phyloP scores from a whole-genome alignment of 1,140 invertebrate genomes.

The Prorops nasuta region DNA sequence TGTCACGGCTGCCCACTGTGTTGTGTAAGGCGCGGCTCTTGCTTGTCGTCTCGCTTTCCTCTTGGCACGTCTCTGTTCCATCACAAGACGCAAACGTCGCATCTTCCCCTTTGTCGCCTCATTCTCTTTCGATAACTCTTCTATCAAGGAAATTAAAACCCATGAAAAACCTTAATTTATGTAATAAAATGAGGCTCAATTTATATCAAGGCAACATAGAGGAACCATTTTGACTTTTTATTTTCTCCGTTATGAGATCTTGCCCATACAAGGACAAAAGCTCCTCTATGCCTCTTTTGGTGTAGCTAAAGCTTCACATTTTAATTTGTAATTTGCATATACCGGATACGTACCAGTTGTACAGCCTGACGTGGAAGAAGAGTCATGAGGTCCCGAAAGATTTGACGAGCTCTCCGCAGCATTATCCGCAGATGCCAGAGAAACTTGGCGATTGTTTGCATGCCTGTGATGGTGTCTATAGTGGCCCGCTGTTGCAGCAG shows the following conservation, averaged over 20 bases:
- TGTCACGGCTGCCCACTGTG: constrained; percentile 53
- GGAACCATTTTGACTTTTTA: too few relatives aligned
- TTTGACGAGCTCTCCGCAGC: constrained; percentile 25
- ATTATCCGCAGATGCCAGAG: constrained; percentile 17
- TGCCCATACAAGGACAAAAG: too few relatives aligned
- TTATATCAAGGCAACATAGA: background rate
- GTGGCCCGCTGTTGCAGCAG: constrained; percentile 55
- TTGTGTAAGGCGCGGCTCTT: constrained; percentile 70
- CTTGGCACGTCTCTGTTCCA: constrained; percentile 82
- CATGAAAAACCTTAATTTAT: too few relatives aligned
- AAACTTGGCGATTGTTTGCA: constrained; percentile 36
- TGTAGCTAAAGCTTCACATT: too few relatives aligned
- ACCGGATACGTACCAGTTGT: constrained; percentile 21
- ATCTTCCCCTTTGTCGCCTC: constrained; percentile 81
- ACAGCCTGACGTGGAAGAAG: constrained; percentile 25
- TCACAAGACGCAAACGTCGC: constrained; percentile 79
- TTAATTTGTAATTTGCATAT: background rate
- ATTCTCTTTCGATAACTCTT: constrained; percentile 66
- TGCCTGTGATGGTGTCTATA: constrained; percentile 50
- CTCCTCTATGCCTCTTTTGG: too few relatives aligned
- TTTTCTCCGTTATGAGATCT: too few relatives aligned
- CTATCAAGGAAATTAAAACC: constrained; percentile 26
- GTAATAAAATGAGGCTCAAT: background rate
- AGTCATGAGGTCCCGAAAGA: constrained; percentile 21
- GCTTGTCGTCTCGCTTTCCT: constrained; percentile 74